A percentile compares a stretch with the other conserved stretches of the same genome.
Evolutionary conservation across 2,113 vertebrate species (phyloP).

Genomic region (Ranitomeya imitator): DNA sequence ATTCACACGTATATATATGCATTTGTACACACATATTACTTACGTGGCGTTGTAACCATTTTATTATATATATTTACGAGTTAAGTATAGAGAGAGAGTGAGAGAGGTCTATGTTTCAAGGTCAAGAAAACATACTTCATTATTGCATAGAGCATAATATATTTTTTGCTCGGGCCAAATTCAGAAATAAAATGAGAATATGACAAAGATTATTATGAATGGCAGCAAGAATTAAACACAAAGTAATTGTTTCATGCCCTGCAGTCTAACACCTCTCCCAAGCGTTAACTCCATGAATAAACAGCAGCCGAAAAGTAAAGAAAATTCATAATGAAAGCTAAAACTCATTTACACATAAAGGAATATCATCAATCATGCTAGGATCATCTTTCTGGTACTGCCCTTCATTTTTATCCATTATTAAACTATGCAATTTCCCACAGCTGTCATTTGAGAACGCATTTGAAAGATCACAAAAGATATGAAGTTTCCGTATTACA

Average conservation of each 20-base stretch:
- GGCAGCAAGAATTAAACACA: neutral
- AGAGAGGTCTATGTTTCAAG: neutral
- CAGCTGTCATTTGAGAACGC: constrained; percentile 25
- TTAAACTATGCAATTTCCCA: constrained; percentile 29
- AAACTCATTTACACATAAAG: constrained; percentile 31
- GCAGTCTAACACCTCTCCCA: neutral
- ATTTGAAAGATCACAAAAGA: constrained; percentile 12
- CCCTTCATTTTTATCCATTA: neutral
- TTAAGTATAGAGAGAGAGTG: too few species aligned
- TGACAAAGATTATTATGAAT: constrained; percentile 1
- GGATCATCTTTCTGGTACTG: neutral
- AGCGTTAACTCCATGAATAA: constrained; percentile 5
- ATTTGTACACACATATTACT: constrained; percentile 24
- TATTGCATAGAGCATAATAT: too few species aligned
- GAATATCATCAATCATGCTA: constrained; percentile 7
- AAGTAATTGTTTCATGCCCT: constrained; percentile 32
- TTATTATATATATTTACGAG: neutral
- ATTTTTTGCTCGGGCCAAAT: neutral
- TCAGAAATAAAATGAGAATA: neutral
- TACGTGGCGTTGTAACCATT: constrained; percentile 11
- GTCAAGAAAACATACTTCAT: neutral
- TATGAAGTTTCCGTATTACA: constrained; percentile 33
- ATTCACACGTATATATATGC: constrained; percentile 17
- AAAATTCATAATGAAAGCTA: constrained; percentile 33
- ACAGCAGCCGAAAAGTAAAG: constrained; percentile 20